Evolutionary conservation across 2,113 vertebrate genomes (phyloP).

Genomic region (Hoplias malabaricus): DNA sequence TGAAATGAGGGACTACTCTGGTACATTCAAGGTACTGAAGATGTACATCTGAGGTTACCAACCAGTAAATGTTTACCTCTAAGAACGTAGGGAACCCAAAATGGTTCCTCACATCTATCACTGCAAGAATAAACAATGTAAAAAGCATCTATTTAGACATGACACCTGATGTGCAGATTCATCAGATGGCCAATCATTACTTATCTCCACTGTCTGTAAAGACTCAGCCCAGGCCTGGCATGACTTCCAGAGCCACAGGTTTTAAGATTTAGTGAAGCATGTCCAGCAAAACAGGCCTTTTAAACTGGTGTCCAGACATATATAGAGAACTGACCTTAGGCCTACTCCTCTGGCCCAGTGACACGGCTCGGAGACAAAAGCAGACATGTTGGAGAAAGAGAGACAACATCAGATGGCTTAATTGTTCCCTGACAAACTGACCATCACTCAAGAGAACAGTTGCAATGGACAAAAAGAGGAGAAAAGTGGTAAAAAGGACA

Average conservation of each 20-base stretch:
- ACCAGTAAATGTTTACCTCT: too few relatives aligned
- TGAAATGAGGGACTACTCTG: too few relatives aligned
- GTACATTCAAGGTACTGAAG: neutral
- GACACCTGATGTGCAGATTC: too few relatives aligned
- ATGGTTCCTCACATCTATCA: too few relatives aligned
- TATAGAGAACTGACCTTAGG: constrained; percentile 65
- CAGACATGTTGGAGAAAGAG: constrained; percentile 59
- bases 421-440: constrained; percentile 75
- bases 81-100: neutral
- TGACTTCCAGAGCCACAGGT: neutral
- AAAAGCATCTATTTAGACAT: too few relatives aligned
- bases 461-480: constrained; percentile 66
- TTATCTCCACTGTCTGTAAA: neutral
- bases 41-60: too few relatives aligned
- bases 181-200: too few relatives aligned
- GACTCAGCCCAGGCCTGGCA: neutral
- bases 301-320: constrained; percentile 59
- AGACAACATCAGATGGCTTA: constrained; percentile 74
- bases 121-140: too few relatives aligned
- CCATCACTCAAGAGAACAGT: constrained; percentile 75
- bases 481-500: constrained; percentile 50
- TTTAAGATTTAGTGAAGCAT: constrained; percentile 38
- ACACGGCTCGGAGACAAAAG: constrained; percentile 66
- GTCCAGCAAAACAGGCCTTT: neutral
- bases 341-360: constrained; percentile 58